A percentile compares a stretch with the other conserved stretches of the same genome.
These are phyloP conservation scores for Grammomys dolichurus DNA, from an alignment of 2,113 vertebrate genomes.

Conservation along the genomic window DNA sequence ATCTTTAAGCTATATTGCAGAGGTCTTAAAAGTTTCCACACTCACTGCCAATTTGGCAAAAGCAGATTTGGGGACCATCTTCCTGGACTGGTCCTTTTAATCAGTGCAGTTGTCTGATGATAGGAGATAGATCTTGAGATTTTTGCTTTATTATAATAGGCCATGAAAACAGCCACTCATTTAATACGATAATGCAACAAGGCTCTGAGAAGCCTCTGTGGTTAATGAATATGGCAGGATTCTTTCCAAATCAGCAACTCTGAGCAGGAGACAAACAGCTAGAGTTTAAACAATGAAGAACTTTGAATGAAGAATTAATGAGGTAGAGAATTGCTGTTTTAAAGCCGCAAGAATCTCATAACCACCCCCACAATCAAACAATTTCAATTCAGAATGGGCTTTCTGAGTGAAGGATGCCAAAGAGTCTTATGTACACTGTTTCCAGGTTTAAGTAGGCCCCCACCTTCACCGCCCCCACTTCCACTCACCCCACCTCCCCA, in stretches of 20 bases:
- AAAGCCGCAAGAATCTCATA: slow-evolving; percentile 59
- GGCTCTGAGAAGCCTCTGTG: slow-evolving; percentile 4
- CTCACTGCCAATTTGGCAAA: slow-evolving; percentile 22
- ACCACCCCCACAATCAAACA: slow-evolving; percentile 52
- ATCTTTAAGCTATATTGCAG: slow-evolving; percentile 28
- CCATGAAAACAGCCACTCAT: slow-evolving; percentile 56
- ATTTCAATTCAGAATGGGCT: slow-evolving; percentile 56
- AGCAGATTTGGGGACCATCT: background rate
- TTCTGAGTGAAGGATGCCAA: slow-evolving; percentile 52
- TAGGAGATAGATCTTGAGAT: slow-evolving; percentile 26
- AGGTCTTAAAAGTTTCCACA: slow-evolving; percentile 27
- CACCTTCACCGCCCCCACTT: background rate
- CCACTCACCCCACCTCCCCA: background rate
- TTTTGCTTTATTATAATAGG: background rate
- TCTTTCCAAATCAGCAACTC: slow-evolving; percentile 70
- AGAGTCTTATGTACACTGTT: background rate
- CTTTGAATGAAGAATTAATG: slow-evolving; percentile 71
- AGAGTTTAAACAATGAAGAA: slow-evolving; percentile 69
- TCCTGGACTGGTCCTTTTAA: slow-evolving; percentile 16
- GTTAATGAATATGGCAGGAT: slow-evolving; percentile 64
- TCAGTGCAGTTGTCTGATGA: slow-evolving; percentile 14
- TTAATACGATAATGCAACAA: slow-evolving; percentile 65
- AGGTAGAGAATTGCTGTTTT: slow-evolving; percentile 68
- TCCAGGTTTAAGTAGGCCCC: background rate
- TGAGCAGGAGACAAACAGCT: slow-evolving; percentile 66